Evolutionary conservation across 1,140 invertebrate genomes (phyloP).

Genomic region (Lordiphosa clarofinis): DNA sequence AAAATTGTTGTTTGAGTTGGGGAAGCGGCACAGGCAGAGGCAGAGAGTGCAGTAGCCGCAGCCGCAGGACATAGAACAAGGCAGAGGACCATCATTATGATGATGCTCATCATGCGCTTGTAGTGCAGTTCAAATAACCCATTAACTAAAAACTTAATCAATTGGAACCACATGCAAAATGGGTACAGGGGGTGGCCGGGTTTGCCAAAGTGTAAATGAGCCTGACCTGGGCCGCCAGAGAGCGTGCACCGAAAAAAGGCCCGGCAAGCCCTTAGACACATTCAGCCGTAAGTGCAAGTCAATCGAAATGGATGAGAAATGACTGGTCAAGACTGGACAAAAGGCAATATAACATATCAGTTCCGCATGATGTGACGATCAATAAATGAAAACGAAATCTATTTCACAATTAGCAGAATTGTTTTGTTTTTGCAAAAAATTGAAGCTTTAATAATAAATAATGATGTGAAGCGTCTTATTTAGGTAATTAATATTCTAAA

Average conservation of each 20-base stretch:
- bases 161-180: conserved; percentile 57
- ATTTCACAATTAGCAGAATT: too few relatives aligned
- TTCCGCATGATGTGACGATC: too few relatives aligned
- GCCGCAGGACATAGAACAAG: conserved; percentile 55
- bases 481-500: too few relatives aligned
- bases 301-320: too few relatives aligned
- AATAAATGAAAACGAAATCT: too few relatives aligned
- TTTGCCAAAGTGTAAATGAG: conserved; percentile 14
- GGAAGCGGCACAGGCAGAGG: not conserved
- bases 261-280: not conserved
- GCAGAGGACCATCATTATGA: conserved; percentile 1
- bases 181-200: not conserved
- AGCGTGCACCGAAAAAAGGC: too few relatives aligned
- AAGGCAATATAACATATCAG: too few relatives aligned
- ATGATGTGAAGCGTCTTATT: too few relatives aligned
- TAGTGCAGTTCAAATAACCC: conserved; percentile 68
- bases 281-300: too few relatives aligned
- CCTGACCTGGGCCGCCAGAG: conserved; percentile 10
- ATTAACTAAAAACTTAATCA: conserved; percentile 78
- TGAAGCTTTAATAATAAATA: too few relatives aligned
- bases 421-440: too few relatives aligned
- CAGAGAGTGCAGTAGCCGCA: conserved; percentile 7
- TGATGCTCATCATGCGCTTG: conserved; percentile 8
- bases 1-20: conserved; percentile 68
- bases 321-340: too few relatives aligned